A percentile compares a stretch with the other conserved stretches of the same genome.
These are phyloP conservation scores for Brassicogethes aeneus DNA, from an alignment of 2,888 invertebrate species.

Conservation along the genomic window DNA sequence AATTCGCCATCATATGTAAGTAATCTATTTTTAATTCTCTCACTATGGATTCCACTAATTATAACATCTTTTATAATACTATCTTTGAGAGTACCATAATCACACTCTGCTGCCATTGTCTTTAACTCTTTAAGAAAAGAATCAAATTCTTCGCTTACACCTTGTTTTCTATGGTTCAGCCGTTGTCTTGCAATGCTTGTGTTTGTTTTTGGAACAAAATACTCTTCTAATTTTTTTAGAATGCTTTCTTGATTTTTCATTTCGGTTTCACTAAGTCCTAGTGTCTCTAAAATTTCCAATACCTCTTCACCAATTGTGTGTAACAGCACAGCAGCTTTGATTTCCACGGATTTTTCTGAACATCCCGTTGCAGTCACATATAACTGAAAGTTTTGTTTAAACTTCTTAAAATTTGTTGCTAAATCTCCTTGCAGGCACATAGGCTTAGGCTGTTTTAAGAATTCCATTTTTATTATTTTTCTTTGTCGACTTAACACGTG, in stretches of 20 bases:
- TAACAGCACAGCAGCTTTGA: constrained; percentile 2
- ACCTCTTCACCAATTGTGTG: constrained; percentile 3
- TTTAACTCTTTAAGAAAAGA: background rate
- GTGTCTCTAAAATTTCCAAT: constrained; percentile 3
- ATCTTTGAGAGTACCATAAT: background rate
- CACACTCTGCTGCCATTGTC: background rate
- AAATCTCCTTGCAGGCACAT: background rate
- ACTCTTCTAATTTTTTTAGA: constrained; percentile 11
- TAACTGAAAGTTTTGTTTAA: constrained; percentile 1
- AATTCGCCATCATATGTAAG: constrained; percentile 3
- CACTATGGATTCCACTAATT: background rate
- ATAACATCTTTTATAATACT: too few relatives aligned
- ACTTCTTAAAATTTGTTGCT: too few relatives aligned
- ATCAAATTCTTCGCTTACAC: background rate
- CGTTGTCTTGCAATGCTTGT: constrained; percentile 11
- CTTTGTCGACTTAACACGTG: too few relatives aligned
- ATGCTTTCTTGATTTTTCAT: background rate
- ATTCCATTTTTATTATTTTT: too few relatives aligned
- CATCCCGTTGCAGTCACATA: background rate
- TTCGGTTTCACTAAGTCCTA: background rate
- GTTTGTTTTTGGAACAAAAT: constrained; percentile 14
- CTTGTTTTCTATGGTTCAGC: constrained; percentile 4
- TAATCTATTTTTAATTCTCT: background rate
- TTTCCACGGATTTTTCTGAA: background rate
- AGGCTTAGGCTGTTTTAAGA: too few relatives aligned